Conservation (phyloP, 2,888 invertebrate genomes). For the Cephus pygmeus region DNA sequence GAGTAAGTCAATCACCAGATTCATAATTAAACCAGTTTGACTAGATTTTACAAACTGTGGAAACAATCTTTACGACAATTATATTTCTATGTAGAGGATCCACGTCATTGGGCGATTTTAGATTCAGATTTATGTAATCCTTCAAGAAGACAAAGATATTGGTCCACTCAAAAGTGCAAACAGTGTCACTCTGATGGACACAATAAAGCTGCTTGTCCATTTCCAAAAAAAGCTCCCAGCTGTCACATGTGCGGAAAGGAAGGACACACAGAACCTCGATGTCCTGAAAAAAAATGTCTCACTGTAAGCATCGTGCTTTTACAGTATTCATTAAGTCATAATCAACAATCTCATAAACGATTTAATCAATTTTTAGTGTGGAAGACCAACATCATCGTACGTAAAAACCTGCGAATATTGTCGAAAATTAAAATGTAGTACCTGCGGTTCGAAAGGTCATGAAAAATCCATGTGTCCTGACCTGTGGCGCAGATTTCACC, state of each 20-base stretch:
- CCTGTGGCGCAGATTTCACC: constrained; percentile 80
- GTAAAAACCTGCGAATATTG: constrained; percentile 70
- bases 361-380: constrained; percentile 71
- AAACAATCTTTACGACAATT: background rate
- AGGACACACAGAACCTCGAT: constrained; percentile 76
- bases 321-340: too few species aligned
- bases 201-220: constrained; percentile 71
- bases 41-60: background rate
- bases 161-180: constrained; percentile 64
- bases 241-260: constrained; percentile 77
- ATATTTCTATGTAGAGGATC: constrained; percentile 42
- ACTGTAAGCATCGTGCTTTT: constrained; percentile 67
- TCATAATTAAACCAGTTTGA: background rate
- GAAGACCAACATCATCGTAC: constrained; percentile 60
- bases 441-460: constrained; percentile 76
- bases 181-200: constrained; percentile 77
- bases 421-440: constrained; percentile 67
- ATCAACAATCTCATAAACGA: constrained; percentile 3
- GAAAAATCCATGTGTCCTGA: constrained; percentile 75
- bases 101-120: constrained; percentile 53
- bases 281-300: constrained; percentile 77
- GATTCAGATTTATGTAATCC: constrained; percentile 44
- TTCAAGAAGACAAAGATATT: constrained; percentile 33
- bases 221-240: constrained; percentile 64
- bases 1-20: constrained; percentile 66